phyloP scores from a whole-genome alignment of 2,797 vertebrate species.

The Peromyscus melanophrys region DNA sequence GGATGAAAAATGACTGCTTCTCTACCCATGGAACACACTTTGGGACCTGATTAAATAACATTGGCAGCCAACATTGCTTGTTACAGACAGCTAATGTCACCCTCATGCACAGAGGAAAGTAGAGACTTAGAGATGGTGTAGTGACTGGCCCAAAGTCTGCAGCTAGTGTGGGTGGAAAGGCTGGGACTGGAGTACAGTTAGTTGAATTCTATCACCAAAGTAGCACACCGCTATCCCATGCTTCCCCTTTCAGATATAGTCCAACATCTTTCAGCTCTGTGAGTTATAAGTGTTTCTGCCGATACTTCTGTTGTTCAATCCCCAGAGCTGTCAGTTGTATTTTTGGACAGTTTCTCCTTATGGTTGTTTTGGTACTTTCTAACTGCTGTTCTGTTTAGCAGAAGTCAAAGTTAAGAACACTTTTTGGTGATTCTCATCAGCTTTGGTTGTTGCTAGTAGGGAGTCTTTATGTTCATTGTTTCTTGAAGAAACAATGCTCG shows the following conservation, averaged over 20 bases:
- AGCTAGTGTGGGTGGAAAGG: not conserved
- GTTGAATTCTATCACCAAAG: not conserved
- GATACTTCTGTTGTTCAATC: constrained; percentile 23
- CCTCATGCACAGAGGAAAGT: not conserved
- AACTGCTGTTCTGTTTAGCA: not conserved
- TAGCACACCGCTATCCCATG: not conserved
- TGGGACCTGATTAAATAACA: not conserved
- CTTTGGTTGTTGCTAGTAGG: not conserved
- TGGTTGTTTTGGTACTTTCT: constrained; percentile 25
- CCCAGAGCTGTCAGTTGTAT: not conserved
- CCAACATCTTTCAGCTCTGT: not conserved
- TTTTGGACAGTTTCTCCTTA: constrained; percentile 48
- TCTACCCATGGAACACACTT: not conserved
- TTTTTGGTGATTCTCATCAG: not conserved
- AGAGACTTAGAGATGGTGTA: not conserved
- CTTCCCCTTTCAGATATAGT: not conserved
- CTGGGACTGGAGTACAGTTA: not conserved
- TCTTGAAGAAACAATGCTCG: not conserved
- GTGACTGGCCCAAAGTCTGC: not conserved
- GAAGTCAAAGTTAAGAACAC: constrained; percentile 35
- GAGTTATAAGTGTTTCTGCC: not conserved
- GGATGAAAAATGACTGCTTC: constrained; percentile 7
- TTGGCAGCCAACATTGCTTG: not conserved
- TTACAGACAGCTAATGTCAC: not conserved
- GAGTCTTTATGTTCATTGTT: constrained; percentile 13